Evolutionary conservation across 2,797 vertebrate genomes (phyloP).

Genomic region (Rhinophrynus dorsalis): DNA sequence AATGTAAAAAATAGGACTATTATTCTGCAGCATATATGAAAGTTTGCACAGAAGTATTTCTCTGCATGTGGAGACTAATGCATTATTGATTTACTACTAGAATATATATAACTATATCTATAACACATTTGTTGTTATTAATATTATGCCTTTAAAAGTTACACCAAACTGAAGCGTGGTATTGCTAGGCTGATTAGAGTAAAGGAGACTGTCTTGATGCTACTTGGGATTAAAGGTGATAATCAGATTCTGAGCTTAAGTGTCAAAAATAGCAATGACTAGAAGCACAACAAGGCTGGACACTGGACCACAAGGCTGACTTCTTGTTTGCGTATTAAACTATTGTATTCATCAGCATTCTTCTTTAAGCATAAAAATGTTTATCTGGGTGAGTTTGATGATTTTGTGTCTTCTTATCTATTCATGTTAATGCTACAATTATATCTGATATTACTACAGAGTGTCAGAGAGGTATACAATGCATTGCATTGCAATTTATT

Average conservation of each 20-base stretch:
- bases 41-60: too few relatives aligned
- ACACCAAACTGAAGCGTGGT: constrained; percentile 42
- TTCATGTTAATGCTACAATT: too few relatives aligned
- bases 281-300: constrained; percentile 75
- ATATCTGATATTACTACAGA: too few relatives aligned
- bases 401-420: too few relatives aligned
- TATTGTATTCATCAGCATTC: constrained; percentile 42
- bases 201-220: constrained; percentile 58
- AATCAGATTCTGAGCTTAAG: constrained; percentile 85
- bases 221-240: constrained; percentile 79
- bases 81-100: too few relatives aligned
- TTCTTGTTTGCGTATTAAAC: constrained; percentile 52
- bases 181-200: constrained; percentile 60
- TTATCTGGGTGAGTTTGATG: constrained; percentile 39
- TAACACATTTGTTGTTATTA: too few relatives aligned
- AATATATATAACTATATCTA: too few relatives aligned
- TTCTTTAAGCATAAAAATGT: constrained; percentile 49
- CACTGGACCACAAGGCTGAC: constrained; percentile 35
- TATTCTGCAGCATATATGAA: too few relatives aligned
- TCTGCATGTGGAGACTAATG: too few relatives aligned
- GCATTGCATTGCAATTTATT: too few relatives aligned
- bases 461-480: too few relatives aligned
- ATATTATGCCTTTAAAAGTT: constrained; percentile 7
- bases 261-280: constrained; percentile 80
- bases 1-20: too few relatives aligned